Conservation (phyloP, 2,113 vertebrate genomes). For the Calyptommatus sinebrachiatus region DNA sequence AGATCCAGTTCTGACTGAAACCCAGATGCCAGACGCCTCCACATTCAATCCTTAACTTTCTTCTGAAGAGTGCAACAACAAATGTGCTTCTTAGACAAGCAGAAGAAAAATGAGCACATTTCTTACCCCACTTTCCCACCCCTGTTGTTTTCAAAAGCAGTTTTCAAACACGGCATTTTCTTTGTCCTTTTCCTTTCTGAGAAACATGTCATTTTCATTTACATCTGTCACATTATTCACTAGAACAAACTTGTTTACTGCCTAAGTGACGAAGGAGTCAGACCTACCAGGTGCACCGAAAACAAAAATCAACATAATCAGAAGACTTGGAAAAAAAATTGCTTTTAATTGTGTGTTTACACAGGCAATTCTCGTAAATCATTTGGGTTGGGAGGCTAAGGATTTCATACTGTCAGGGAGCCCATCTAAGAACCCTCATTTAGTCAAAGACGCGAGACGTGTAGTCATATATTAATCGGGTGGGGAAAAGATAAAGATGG, state of each 20-base stretch:
- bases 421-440: constrained; percentile 42
- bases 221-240: constrained; percentile 47
- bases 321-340: constrained; percentile 61
- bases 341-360: constrained; percentile 64
- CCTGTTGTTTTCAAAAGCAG: constrained; percentile 15
- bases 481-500: background rate
- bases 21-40: too few species aligned
- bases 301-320: constrained; percentile 68
- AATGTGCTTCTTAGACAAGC: background rate
- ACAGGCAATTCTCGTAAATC: constrained; percentile 58
- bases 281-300: constrained; percentile 59
- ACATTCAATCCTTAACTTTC: too few species aligned
- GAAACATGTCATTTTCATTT: constrained; percentile 43
- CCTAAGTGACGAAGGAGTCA: constrained; percentile 52
- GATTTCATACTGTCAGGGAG: constrained; percentile 28
- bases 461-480: background rate
- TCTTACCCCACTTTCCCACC: background rate
- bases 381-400: constrained; percentile 56
- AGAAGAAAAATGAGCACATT: background rate
- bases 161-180: background rate
- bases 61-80: too few species aligned
- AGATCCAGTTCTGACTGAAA: too few species aligned
- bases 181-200: background rate
- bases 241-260: constrained; percentile 37
- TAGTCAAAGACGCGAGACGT: background rate